phyloP scores from a whole-genome alignment of 1,140 invertebrate species.

The Drosophila navojoa region DNA sequence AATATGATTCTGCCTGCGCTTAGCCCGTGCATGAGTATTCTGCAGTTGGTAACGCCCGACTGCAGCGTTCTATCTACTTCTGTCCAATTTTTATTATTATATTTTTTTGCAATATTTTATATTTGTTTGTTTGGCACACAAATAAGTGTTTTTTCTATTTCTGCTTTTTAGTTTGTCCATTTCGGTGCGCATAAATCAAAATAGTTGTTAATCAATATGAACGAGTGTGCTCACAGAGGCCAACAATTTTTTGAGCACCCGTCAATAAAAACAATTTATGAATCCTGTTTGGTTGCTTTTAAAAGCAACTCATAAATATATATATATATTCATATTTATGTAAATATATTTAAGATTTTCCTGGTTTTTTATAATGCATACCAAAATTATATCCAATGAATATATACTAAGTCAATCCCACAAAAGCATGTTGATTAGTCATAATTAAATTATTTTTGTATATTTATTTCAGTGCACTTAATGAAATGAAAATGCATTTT shows the following conservation, averaged over 20 bases:
- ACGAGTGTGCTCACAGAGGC: slow-evolving; percentile 15
- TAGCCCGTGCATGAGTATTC: too few relatives aligned
- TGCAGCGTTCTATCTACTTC: too few relatives aligned
- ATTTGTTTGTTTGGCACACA: slow-evolving; percentile 20
- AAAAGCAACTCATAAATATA: slow-evolving; percentile 15
- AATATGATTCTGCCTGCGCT: too few relatives aligned
- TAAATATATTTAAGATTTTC: not conserved
- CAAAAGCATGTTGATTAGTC: too few relatives aligned
- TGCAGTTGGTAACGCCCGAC: too few relatives aligned
- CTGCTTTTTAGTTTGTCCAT: not conserved
- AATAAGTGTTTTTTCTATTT: not conserved
- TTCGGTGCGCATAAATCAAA: slow-evolving; percentile 42
- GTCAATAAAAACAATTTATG: slow-evolving; percentile 18
- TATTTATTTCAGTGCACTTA: too few relatives aligned
- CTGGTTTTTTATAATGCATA: not conserved
- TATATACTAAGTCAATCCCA: too few relatives aligned
- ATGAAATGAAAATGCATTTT: too few relatives aligned
- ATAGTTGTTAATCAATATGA: slow-evolving; percentile 50
- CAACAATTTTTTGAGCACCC: slow-evolving; percentile 2
- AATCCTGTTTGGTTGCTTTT: not conserved
- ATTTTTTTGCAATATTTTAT: slow-evolving; percentile 6
- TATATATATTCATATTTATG: slow-evolving; percentile 1
- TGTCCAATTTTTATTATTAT: not conserved
- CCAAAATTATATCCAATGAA: not conserved
- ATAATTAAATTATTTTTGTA: too few relatives aligned